phyloP scores from a whole-genome alignment of 2,113 vertebrate genomes.

The Strix uralensis region DNA sequence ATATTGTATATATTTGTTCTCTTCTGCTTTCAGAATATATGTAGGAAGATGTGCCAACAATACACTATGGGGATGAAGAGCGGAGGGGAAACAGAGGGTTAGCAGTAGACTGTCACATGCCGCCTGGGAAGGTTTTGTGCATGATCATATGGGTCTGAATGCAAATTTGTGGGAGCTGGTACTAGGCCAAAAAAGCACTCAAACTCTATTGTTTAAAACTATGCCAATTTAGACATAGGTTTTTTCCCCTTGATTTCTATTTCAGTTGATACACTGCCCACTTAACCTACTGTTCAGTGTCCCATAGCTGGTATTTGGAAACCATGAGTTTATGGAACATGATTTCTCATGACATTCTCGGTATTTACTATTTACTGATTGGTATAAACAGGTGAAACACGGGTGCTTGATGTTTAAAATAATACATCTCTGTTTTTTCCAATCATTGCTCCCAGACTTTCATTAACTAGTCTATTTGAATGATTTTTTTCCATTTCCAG shows the following conservation, averaged over 20 bases:
- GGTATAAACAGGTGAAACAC: not conserved
- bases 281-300: not conserved
- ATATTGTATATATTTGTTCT: not conserved
- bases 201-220: not conserved
- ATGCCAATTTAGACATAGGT: not conserved
- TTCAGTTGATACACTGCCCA: not conserved
- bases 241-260: not conserved
- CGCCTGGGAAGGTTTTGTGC: not conserved
- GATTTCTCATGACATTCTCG: not conserved
- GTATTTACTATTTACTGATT: not conserved
- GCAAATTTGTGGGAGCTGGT: slow-evolving; percentile 33
- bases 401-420: not conserved
- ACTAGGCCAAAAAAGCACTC: not conserved
- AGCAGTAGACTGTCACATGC: slow-evolving; percentile 36
- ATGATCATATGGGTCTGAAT: slow-evolving; percentile 1
- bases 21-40: not conserved
- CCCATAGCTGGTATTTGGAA: slow-evolving; percentile 21
- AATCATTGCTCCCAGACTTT: not conserved
- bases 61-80: not conserved
- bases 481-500: not conserved
- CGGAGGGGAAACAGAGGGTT: not conserved
- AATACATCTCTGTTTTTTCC: not conserved
- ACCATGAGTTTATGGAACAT: slow-evolving; percentile 19
- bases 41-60: not conserved
- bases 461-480: not conserved